phyloP scores from a whole-genome alignment of 2,797 vertebrate species.

The Phoxinus dragarum region DNA sequence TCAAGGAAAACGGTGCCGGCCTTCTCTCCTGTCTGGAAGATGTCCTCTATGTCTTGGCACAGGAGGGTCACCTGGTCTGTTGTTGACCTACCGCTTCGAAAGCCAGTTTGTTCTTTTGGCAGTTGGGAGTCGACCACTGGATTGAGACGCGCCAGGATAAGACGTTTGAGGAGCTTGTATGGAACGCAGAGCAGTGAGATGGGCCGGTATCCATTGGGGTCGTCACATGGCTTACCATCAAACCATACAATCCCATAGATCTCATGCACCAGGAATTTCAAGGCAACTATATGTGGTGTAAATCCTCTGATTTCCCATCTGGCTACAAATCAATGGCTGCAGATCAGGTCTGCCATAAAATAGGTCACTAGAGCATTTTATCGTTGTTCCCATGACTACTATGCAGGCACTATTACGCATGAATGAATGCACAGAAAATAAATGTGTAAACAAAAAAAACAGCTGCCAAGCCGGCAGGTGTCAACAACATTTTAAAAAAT shows the following conservation, averaged over 20 bases:
- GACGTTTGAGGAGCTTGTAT: too few relatives aligned
- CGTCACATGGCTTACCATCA: not conserved
- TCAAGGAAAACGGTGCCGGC: too few relatives aligned
- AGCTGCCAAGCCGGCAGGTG: not conserved
- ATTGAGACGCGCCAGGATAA: too few relatives aligned
- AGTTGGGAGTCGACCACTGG: too few relatives aligned
- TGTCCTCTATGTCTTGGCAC: too few relatives aligned
- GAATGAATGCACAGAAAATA: slow-evolving; percentile 35
- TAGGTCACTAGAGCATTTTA: slow-evolving; percentile 55
- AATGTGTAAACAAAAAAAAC: slow-evolving; percentile 1
- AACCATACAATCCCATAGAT: slow-evolving; percentile 1
- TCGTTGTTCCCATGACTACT: slow-evolving; percentile 15
- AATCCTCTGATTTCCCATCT: slow-evolving; percentile 60
- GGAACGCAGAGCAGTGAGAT: too few relatives aligned
- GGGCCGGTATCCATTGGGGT: too few relatives aligned
- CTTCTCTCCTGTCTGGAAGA: too few relatives aligned
- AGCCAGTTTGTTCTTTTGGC: too few relatives aligned
- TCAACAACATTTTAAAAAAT: not conserved
- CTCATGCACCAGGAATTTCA: slow-evolving; percentile 46
- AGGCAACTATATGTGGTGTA: slow-evolving; percentile 48
- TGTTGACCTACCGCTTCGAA: too few relatives aligned
- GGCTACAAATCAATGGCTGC: slow-evolving; percentile 56
- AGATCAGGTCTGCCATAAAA: slow-evolving; percentile 56
- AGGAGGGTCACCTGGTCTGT: too few relatives aligned
- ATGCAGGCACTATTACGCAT: not conserved